Evolutionary conservation across 2,113 vertebrate genomes (phyloP), one percentile per base, ranked within the genome.

Genomic region (Cavia aperea): DNA sequence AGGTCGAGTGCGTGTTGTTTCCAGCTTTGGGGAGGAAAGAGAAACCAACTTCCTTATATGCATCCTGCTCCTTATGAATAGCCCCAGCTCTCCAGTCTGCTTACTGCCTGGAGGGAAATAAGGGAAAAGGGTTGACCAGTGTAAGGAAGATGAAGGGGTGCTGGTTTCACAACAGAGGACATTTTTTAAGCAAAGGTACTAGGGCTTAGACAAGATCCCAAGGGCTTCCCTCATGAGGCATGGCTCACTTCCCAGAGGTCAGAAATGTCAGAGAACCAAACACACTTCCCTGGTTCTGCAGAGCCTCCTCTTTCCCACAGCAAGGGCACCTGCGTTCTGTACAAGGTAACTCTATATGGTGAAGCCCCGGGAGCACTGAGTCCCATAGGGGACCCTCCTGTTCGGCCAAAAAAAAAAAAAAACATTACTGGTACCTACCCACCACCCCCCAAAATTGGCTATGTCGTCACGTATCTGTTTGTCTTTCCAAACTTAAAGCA

Each of bases 151-250:
- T 36, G 75, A 93, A 95, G 88, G 92, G 33, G 15, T 46, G 83
- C 51, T 36, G 1, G 66, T 73, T 94, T 86, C 73, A 26, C 23
- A 60, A 68, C 87, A 91, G 36, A 81, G 56, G 23, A 49, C 72
- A 78, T 89, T 90, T 95, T 88, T 95, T 95, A 95, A 96, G 65
- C 63, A 87, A 82, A 82, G 36, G 7, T 21, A 10, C n/a, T 15
- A 19, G 36, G 78, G 24, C 77, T 91, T 82, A 68, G 31, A 93
- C 29, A 39, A 63, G 60, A 90, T 65, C 95, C 43, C 4, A 33
- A 85, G 23, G 89, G 46, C 46, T 79, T 70, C 24, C 24, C 15
- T 11, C 60, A 43, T 36, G 51, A 95, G 93, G 63, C 70, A 88
- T 46, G 39, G 54, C 65, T 92, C 93, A 26, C 46, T 56, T 94